A percentile compares a stretch with the other conserved stretches of the same genome.
phyloP scores from a whole-genome alignment of 2,797 vertebrate species.

The Hemitrygon akajei region DNA sequence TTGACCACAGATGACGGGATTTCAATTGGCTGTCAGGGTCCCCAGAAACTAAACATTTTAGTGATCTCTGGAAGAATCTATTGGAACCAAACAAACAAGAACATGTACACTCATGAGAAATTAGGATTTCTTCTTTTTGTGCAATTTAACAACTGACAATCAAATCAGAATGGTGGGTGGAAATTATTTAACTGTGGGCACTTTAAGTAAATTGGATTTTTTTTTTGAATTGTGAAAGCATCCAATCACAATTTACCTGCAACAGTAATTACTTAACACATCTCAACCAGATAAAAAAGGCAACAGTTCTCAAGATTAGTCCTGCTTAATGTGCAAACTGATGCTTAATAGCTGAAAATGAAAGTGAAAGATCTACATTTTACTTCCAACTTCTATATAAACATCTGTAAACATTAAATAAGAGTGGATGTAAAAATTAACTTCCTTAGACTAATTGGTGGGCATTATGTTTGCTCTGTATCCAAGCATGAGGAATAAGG shows the following conservation, averaged over 20 bases:
- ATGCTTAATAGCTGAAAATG: background rate
- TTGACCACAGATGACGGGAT: constrained; percentile 21
- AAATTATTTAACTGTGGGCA: background rate
- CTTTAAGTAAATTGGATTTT: constrained; percentile 6
- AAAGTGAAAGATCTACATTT: background rate
- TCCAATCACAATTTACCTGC: constrained; percentile 13
- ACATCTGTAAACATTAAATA: background rate
- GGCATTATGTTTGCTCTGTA: background rate
- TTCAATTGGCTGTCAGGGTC: constrained; percentile 17
- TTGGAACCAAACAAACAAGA: background rate
- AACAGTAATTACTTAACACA: background rate
- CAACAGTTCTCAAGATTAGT: background rate
- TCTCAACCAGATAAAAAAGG: background rate
- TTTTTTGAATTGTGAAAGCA: background rate
- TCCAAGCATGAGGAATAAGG: background rate
- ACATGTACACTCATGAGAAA: background rate
- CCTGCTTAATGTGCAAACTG: background rate
- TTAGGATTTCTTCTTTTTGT: background rate
- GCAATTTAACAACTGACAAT: background rate
- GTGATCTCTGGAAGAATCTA: background rate
- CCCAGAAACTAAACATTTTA: constrained; percentile 21
- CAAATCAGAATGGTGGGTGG: background rate
- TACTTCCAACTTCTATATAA: background rate
- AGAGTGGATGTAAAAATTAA: background rate
- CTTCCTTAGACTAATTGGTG: background rate